Percentiles rank a stretch among this genome's conserved stretches.
phyloP scores from a whole-genome alignment of 2,888 invertebrate species.

The Microplitis manilae region DNA sequence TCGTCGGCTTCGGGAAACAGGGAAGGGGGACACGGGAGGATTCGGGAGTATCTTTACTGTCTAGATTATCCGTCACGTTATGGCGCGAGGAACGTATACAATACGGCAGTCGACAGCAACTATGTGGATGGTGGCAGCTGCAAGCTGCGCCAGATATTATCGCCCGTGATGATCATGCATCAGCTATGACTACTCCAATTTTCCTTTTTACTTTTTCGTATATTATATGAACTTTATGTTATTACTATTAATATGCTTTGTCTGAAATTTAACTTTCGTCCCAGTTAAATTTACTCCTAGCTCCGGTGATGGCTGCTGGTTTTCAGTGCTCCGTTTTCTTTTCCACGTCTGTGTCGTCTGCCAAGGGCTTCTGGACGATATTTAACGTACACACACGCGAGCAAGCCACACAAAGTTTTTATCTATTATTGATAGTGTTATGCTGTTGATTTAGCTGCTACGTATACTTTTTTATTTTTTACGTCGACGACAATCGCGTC shows the following conservation, averaged over 20 bases:
- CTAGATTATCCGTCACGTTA: constrained; percentile 42
- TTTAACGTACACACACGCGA: background rate
- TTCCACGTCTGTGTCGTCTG: constrained; percentile 14
- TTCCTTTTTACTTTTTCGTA: background rate
- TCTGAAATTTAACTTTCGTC: background rate
- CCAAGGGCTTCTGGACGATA: constrained; percentile 18
- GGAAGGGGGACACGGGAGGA: constrained; percentile 33
- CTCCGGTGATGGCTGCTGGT: background rate
- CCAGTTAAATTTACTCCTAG: background rate
- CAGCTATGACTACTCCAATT: background rate
- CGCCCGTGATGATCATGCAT: constrained; percentile 37
- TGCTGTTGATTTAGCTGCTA: background rate
- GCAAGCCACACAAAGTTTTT: background rate
- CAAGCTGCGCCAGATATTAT: constrained; percentile 41
- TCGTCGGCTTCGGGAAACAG: constrained; percentile 16
- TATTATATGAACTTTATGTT: background rate
- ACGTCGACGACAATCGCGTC: background rate
- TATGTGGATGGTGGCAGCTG: constrained; percentile 35
- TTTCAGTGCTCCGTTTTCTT: constrained; percentile 11
- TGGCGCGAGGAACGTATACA: constrained; percentile 33
- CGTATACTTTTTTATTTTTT: background rate
- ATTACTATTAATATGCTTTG: no score
- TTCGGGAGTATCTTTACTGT: constrained; percentile 40
- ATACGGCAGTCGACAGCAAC: constrained; percentile 12
- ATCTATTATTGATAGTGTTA: background rate